Base-by-base conservation (phyloP, 2,888 invertebrate species). In the Apocheima hispidaria region DNA sequence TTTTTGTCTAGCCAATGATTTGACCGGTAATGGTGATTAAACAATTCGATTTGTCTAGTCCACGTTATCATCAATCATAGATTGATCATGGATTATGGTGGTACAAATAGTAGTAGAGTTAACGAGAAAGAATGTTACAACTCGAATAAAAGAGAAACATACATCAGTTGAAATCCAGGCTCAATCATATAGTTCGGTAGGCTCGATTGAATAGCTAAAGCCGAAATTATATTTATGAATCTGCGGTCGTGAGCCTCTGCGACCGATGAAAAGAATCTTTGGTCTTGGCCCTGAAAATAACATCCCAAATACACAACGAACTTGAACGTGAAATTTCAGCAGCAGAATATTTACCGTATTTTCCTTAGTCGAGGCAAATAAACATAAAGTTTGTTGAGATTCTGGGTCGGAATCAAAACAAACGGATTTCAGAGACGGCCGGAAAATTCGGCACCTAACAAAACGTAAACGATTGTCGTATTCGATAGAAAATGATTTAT, bases 321-420 rank as follows among this genome's bases (percentile, higher is more conserved):
- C 68, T 70, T 68, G 70, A 65, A 40, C 65, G 53, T 63, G 65
- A 65, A 70, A 53, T 49, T 51, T 56, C 57, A 57, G 28, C 51
- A 57, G 43, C 40, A 35, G 28, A 62, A 65, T 65, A 49, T 65
- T 62, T 51, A 64, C 59, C 58, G 59, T 52, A 36, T 63, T 58
- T 66, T 63, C 62, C 51, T 52, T 35, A 48, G 5, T 41, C 50
- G 58, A 26, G 60, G 52, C 51, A 21, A 21, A 67, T 56, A 63
- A 59, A 65, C 55, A 64, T 40, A 52, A 52, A 48, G 23, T 40
- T 52, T 28, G 41, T 36, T 52, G 7, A 33, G 40, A 58, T 63
- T 66, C 65, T 62, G 63, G 66, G 57, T 23, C 66, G 57, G 50
- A 58, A 68, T 51, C 51, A 51, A 38, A 51, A 51, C 51, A 51